Conservation (phyloP, 1,140 invertebrate species). For the Dufourea novaeangliae region DNA sequence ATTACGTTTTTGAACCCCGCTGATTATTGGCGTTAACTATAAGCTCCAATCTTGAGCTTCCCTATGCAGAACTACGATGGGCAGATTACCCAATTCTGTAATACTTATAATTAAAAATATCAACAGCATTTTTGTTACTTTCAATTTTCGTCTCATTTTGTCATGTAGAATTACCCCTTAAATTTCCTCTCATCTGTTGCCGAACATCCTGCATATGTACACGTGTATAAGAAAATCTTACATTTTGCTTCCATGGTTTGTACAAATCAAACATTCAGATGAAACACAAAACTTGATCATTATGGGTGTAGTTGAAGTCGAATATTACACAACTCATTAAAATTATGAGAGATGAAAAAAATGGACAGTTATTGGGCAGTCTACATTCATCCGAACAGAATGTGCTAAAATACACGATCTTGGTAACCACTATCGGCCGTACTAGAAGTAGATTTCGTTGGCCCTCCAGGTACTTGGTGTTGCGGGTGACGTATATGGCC, state of each 20-base stretch:
- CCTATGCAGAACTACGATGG: no score
- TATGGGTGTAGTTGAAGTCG: not conserved
- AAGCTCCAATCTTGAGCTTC: no score
- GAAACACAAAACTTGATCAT: conserved; percentile 14
- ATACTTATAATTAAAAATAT: no score
- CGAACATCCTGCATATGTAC: no score
- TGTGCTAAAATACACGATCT: conserved; percentile 87
- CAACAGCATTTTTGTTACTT: no score
- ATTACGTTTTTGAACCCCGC: no score
- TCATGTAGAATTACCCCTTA: no score
- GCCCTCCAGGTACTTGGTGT: conserved; percentile 81
- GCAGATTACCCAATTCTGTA: no score
- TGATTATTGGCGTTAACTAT: no score
- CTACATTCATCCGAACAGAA: conserved; percentile 24
- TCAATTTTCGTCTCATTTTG: no score
- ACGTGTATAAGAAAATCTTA: conserved; percentile 30
- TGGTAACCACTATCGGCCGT: conserved; percentile 88
- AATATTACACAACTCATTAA: not conserved
- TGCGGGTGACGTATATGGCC: conserved; percentile 83
- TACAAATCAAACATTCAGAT: conserved; percentile 20
- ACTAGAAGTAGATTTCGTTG: conserved; percentile 81
- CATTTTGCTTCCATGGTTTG: not conserved
- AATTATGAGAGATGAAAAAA: conserved; percentile 26
- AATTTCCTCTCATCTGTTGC: no score
- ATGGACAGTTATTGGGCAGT: conserved; percentile 11